These are phyloP conservation scores for Himalopsyche japonica DNA, from an alignment of 2,888 invertebrate genomes.

Conservation along the genomic window DNA sequence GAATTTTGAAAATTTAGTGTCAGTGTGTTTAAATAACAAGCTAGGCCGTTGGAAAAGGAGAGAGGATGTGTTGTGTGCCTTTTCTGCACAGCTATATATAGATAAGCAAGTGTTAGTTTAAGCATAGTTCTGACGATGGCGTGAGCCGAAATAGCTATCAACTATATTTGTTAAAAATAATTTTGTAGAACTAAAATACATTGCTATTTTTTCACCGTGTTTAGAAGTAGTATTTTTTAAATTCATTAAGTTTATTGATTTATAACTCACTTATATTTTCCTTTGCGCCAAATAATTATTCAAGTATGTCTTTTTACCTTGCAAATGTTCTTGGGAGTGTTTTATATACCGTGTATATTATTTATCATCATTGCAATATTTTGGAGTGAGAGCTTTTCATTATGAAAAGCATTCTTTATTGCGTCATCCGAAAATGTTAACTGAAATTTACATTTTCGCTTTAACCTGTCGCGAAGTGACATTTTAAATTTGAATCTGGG, in stretches of 20 bases:
- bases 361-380: neutral
- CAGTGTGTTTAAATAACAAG: too few relatives aligned
- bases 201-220: too few relatives aligned
- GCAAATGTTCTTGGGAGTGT: neutral
- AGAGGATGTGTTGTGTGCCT: too few relatives aligned
- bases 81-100: too few relatives aligned
- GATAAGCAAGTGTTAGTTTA: too few relatives aligned
- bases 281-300: neutral
- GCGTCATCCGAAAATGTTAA: neutral
- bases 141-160: too few relatives aligned
- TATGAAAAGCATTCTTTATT: neutral
- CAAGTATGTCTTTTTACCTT: neutral
- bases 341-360: neutral
- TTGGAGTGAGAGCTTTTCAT: neutral
- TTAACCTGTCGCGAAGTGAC: constrained; percentile 30
- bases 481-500: constrained; percentile 29
- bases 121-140: too few relatives aligned
- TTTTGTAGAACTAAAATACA: too few relatives aligned
- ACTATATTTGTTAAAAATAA: too few relatives aligned
- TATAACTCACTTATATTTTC: neutral
- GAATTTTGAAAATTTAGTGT: too few relatives aligned
- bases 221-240: neutral
- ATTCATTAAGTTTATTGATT: neutral
- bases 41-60: too few relatives aligned
- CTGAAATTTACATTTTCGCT: constrained; percentile 20